Percentiles rank a stretch among this genome's conserved stretches.
phyloP scores from a whole-genome alignment of 2,888 invertebrate species.

The Drosophila anomalata region DNA sequence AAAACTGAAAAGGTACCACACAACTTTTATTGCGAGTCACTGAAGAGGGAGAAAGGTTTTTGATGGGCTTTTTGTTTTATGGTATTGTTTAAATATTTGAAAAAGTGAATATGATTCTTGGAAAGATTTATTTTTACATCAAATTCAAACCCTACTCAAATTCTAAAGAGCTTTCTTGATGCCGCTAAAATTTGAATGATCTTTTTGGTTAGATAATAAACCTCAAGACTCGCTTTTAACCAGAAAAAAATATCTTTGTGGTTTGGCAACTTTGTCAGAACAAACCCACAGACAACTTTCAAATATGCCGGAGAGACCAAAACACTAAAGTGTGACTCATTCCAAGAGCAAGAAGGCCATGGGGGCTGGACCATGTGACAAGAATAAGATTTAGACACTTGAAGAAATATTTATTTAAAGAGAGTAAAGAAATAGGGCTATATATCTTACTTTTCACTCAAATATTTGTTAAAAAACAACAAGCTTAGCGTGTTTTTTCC shows the following conservation, averaged over 20 bases:
- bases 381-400: constrained; percentile 9
- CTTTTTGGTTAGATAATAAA: constrained; percentile 38
- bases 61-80: constrained; percentile 3
- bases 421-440: constrained; percentile 11
- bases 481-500: neutral
- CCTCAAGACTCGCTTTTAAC: constrained; percentile 24
- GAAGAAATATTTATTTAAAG: neutral
- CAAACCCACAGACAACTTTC: constrained; percentile 61
- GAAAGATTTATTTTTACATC: neutral
- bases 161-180: neutral
- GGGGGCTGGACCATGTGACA: constrained; percentile 36
- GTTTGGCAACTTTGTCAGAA: constrained; percentile 40
- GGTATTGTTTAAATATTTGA: neutral
- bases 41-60: constrained; percentile 29
- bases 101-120: neutral
- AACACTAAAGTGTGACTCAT: constrained; percentile 27
- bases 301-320: constrained; percentile 38
- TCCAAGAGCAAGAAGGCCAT: constrained; percentile 23
- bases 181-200: constrained; percentile 4
- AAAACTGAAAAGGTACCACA: constrained; percentile 10
- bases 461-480: neutral
- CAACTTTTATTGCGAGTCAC: constrained; percentile 1
- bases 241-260: constrained; percentile 25
- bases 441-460: no score
- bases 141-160: neutral